phyloP scores from a whole-genome alignment of 2,797 vertebrate species.

The Sciurus carolinensis region DNA sequence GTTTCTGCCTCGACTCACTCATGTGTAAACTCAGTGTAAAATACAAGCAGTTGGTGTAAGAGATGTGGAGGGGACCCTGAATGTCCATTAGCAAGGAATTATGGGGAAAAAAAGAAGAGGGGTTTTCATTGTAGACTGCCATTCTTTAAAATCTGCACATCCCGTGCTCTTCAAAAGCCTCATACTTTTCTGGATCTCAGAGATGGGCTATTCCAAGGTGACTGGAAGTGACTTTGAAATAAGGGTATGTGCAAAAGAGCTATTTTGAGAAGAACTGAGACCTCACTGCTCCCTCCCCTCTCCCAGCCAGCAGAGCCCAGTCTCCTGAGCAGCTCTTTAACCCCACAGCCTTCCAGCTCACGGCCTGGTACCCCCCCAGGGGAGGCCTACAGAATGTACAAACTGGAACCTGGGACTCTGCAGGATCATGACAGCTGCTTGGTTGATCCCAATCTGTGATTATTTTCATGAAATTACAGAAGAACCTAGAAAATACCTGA shows the following conservation, averaged over 20 bases:
- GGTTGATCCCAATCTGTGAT: neutral
- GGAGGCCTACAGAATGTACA: neutral
- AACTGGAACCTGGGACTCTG: neutral
- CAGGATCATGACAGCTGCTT: neutral
- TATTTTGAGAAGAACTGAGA: slow-evolving; percentile 1
- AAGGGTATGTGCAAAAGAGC: neutral
- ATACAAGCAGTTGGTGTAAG: neutral
- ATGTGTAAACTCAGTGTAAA: neutral
- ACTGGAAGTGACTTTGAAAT: slow-evolving; percentile 12
- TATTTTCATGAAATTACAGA: neutral
- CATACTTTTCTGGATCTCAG: neutral
- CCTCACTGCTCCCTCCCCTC: too few species aligned
- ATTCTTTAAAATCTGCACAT: slow-evolving; percentile 5
- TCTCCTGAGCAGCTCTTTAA: neutral
- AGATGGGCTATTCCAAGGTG: neutral
- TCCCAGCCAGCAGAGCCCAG: neutral
- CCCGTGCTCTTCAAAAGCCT: neutral
- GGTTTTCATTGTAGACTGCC: neutral
- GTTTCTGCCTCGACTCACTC: neutral
- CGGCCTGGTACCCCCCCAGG: neutral
- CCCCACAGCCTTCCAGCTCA: fast-evolving
- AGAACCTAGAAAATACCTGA: neutral
- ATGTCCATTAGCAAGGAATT: neutral
- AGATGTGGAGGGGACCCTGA: neutral
- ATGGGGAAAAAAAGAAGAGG: neutral